phyloP scores from a whole-genome alignment of 1,140 invertebrate genomes.

The Pteromalus puparum region DNA sequence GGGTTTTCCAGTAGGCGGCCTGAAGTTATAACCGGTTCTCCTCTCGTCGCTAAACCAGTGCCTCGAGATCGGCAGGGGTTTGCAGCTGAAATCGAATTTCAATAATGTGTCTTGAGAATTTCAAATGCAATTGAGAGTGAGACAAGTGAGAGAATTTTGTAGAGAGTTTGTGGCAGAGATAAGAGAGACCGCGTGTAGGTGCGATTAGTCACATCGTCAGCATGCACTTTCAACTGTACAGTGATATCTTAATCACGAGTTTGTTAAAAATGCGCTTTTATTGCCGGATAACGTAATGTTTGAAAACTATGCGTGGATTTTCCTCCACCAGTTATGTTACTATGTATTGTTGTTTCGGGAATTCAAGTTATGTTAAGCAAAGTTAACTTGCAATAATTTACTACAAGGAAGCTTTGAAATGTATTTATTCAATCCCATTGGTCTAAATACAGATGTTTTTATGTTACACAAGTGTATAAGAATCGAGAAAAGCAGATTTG shows the following conservation, averaged over 20 bases:
- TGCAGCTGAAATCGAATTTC: constrained; percentile 56
- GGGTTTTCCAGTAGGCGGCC: constrained; percentile 41
- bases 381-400: neutral
- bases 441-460: neutral
- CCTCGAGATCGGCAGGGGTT: constrained; percentile 49
- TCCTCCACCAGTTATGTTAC: neutral
- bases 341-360: neutral
- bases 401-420: neutral
- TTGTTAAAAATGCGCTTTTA: too few relatives aligned
- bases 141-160: constrained; percentile 8
- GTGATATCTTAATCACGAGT: neutral
- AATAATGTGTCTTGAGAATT: constrained; percentile 37
- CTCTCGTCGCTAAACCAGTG: constrained; percentile 55
- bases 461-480: too few relatives aligned
- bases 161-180: neutral
- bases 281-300: neutral
- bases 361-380: neutral
- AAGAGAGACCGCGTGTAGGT: neutral
- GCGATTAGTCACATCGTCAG: constrained; percentile 11
- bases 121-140: neutral
- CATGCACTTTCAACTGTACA: constrained; percentile 10
- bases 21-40: constrained; percentile 56
- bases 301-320: neutral
- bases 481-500: too few relatives aligned
- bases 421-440: neutral